Conservation (phyloP, 2,113 vertebrate genomes). For the Ameiurus melas region DNA sequence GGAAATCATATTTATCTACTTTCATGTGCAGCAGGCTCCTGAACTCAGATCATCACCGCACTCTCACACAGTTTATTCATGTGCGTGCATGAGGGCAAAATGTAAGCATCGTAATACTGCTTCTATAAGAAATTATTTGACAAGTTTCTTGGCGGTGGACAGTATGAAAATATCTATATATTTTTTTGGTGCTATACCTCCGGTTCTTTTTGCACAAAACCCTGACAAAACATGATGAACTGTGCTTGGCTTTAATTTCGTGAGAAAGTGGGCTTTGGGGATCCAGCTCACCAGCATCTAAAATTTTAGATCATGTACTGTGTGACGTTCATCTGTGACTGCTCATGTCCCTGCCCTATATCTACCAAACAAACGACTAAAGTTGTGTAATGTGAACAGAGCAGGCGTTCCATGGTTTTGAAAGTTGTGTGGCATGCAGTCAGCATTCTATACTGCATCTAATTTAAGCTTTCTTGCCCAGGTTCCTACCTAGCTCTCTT, state of each 20-base stretch:
- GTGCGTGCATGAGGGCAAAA: background rate
- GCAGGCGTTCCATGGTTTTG: background rate
- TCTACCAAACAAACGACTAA: background rate
- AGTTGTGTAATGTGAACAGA: background rate
- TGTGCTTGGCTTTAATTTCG: background rate
- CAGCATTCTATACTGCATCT: background rate
- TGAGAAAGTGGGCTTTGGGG: no score
- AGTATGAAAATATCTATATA: background rate
- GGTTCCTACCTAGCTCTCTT: background rate
- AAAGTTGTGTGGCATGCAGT: background rate
- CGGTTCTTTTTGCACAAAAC: background rate
- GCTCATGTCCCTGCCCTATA: background rate
- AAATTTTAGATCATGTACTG: background rate
- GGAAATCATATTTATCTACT: background rate
- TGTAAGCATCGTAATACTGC: background rate
- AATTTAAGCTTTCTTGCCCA: background rate
- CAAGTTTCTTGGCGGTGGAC: background rate
- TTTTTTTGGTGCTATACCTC: background rate
- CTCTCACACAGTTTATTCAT: background rate
- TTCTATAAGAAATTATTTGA: background rate
- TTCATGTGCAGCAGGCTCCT: background rate
- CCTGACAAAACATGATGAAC: no score
- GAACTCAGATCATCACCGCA: background rate
- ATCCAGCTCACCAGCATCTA: background rate
- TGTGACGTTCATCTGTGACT: background rate